Conservation (phyloP, 2,113 vertebrate species). For the Lampris incognitus region DNA sequence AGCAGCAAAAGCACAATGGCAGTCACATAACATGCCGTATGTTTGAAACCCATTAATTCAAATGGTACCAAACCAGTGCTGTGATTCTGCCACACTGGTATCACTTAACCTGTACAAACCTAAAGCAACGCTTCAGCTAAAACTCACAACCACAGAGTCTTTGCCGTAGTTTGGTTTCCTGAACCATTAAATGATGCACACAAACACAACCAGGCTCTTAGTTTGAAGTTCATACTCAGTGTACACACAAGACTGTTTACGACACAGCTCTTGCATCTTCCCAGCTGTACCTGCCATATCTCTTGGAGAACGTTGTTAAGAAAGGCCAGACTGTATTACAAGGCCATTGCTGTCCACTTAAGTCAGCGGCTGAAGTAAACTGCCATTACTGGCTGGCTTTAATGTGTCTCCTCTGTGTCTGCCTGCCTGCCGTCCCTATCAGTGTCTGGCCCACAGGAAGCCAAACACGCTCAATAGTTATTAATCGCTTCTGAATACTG, state of each 20-base stretch:
- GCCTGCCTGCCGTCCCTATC: constrained; percentile 77
- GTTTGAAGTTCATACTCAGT: constrained; percentile 29
- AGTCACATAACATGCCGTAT: background rate
- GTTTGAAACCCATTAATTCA: constrained; percentile 22
- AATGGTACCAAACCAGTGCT: constrained; percentile 45
- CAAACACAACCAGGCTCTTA: constrained; percentile 13
- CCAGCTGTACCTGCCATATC: constrained; percentile 57
- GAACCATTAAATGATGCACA: background rate
- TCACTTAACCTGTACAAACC: constrained; percentile 48
- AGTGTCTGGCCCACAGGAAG: constrained; percentile 83
- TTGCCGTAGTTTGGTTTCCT: background rate
- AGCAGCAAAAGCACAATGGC: background rate
- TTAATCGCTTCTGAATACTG: constrained; percentile 76
- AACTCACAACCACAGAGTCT: constrained; percentile 12
- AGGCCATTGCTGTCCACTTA: constrained; percentile 80
- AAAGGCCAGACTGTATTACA: constrained; percentile 72
- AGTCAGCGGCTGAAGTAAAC: constrained; percentile 84
- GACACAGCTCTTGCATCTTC: constrained; percentile 28
- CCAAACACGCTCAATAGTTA: constrained; percentile 82
- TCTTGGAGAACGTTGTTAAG: constrained; percentile 39
- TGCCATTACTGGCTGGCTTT: constrained; percentile 81
- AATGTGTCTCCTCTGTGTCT: constrained; percentile 83
- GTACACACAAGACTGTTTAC: constrained; percentile 45
- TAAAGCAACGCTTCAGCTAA: constrained; percentile 20
- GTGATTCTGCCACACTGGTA: constrained; percentile 34